Evolutionary conservation across 2,113 vertebrate genomes (phyloP).

Genomic region (Brachyhypopomus occidentalis): DNA sequence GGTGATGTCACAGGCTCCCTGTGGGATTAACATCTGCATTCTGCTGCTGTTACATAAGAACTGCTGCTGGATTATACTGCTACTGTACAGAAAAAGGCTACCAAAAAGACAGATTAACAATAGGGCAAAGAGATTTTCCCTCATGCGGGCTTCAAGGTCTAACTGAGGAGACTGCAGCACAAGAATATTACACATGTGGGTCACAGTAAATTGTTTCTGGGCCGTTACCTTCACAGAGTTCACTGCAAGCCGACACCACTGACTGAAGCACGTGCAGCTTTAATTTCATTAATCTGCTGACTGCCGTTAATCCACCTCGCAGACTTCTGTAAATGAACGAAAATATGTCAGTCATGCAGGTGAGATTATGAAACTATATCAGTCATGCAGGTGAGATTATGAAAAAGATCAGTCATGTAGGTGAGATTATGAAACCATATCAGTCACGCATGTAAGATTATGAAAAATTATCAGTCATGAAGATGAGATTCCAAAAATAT

Average conservation of each 20-base stretch:
- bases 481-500: neutral
- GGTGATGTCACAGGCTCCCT: slow-evolving; percentile 68
- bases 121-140: neutral
- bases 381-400: neutral
- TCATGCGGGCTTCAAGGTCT: neutral
- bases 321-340: neutral
- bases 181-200: neutral
- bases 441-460: neutral
- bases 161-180: neutral
- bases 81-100: slow-evolving; percentile 56
- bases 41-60: slow-evolving; percentile 71
- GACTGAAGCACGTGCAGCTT: too few relatives aligned
- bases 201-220: neutral
- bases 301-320: neutral
- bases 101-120: slow-evolving; percentile 51
- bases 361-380: neutral
- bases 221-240: neutral
- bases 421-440: neutral
- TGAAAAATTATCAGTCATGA: neutral
- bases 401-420: neutral
- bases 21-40: slow-evolving; percentile 72
- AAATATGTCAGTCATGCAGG: neutral
- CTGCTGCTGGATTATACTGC: slow-evolving; percentile 68
- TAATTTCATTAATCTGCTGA: too few relatives aligned
- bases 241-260: too few relatives aligned